A percentile compares a stretch with the other conserved stretches of the same genome.
phyloP scores from a whole-genome alignment of 2,888 invertebrate genomes.

The Cephus nigrinus region DNA sequence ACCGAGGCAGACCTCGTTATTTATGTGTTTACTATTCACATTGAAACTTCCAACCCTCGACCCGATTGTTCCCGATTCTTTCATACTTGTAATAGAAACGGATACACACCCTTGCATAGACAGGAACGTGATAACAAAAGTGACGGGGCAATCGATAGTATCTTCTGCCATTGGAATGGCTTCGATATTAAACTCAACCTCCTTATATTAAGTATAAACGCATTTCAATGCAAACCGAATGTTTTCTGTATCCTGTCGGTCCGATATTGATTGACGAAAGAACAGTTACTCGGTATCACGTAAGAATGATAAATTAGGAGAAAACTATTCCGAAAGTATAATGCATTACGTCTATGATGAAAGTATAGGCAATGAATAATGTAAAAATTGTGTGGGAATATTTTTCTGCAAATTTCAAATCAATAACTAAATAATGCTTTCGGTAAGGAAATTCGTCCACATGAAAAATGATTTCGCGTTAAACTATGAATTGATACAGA shows the following conservation, averaged over 20 bases:
- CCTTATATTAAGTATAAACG: not conserved
- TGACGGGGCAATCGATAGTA: not conserved
- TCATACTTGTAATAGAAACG: not conserved
- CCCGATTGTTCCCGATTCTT: not conserved
- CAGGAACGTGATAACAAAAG: not conserved
- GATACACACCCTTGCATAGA: not conserved
- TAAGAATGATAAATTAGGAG: not conserved
- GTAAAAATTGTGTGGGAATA: not conserved
- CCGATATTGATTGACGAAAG: not conserved
- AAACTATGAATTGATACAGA: not conserved
- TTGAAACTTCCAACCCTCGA: not conserved
- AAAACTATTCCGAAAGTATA: not conserved
- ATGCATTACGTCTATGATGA: not conserved
- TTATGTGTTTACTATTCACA: not conserved
- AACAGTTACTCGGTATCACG: not conserved
- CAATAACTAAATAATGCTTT: not conserved
- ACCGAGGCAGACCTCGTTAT: not conserved
- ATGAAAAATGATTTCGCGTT: not conserved
- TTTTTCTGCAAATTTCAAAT: not conserved
- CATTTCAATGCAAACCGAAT: too few species aligned
- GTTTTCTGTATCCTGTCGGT: too few species aligned
- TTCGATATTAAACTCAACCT: not conserved
- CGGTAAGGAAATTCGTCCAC: not conserved
- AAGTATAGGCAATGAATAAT: not conserved
- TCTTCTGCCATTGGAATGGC: not conserved